Base-by-base conservation (phyloP, 2,888 invertebrate species). In the Hirtodrosophila histrioides region DNA sequence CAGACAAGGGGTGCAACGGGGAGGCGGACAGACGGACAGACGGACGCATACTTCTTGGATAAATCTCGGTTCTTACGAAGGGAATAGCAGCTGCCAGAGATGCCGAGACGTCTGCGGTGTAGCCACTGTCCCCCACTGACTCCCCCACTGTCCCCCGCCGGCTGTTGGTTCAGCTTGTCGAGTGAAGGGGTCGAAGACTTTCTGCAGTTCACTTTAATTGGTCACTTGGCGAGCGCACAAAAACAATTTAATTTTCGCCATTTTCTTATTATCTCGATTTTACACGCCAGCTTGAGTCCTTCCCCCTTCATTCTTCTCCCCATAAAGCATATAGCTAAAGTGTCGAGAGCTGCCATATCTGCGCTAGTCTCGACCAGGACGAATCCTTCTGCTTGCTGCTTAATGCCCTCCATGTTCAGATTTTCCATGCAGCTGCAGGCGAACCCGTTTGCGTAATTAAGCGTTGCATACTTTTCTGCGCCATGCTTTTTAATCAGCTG, bases 191-290 rank as follows among this genome's bases (percentile, higher is more conserved):
- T 71, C 61, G 54, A 66, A 57, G 76, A 72, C 67, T 79, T 86
- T 81, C 87, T 72, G 69, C 69, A 68, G 75, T 62, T 80, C 79
- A 54, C 68, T 88, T 83, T 83, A 83, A 83, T 83, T 83, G 82
- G 82, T 88, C 82, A 83, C 82, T 83, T 83, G 82, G 82, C 88
- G 82, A 63, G 56, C 69, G 50, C 72, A 75, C 73, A 76, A 87
- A 88, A 86, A 83, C 88, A 86, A 83, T 83, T 88, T 83, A 83
- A 83, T 88, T 83, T 88, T 88, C 83, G 61, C 83, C 72, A 83
- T 83, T 88, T 83, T 88, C 88, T 86, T 83, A 83, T 85, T 88
- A 83, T 83, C 82, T 83, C 72, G 81, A 84, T 81, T 73, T 80
- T 86, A 70, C 81, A 81, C 63, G 66, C 63, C 78, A 63, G 56